Base-by-base conservation (phyloP, 2,888 invertebrate species). In the Leptopilina syphax region DNA sequence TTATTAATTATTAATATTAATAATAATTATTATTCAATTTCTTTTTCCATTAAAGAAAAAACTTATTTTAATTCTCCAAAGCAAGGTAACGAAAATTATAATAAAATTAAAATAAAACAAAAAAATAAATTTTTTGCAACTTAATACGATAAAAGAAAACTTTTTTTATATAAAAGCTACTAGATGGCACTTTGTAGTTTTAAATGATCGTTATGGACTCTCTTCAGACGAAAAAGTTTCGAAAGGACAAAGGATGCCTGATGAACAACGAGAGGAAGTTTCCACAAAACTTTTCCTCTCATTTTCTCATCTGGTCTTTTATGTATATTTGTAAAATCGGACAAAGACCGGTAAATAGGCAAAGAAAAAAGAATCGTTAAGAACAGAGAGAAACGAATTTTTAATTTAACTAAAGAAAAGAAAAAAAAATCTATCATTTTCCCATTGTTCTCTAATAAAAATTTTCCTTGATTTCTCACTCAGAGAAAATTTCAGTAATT, bases 231-330 rank as follows among this genome's bases (percentile, higher is more conserved):
- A 63, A 63, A 50, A 68, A 13, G 24, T 68, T 68, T 27, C 50
- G 12, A 50, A 12, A 13, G 10, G 27, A 50, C 68, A 68, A 68
- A 68, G 13, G 68, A 68, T 68, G 68, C 68, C 68, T 68, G 68
- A 68, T 50, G 68, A 68, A 68, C 27, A 68, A 50, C 68, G 18
- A 63, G 63, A 63, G 24, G 63, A 68, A 68, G 50, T 50, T 66
- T 68, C 34, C 27, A 6, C 68, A 27, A 68, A 47, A 66, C 66
- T 24, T 68, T 24, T 13, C 27, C 24, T 3, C 50, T 27, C 10
- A 47, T 68, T 50, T 50, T 68, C 68, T 50, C 18, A 18, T 68
- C 12, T 68, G 24, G 24, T 50, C 50, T 68, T 27, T 27, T 44
- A 44, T 44, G 8, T 1, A 44, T 68, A 24, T 34, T 34, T 34